Evolutionary conservation across 2,113 vertebrate genomes (phyloP).

Genomic region (Boulengeromyrus knoepffleri): DNA sequence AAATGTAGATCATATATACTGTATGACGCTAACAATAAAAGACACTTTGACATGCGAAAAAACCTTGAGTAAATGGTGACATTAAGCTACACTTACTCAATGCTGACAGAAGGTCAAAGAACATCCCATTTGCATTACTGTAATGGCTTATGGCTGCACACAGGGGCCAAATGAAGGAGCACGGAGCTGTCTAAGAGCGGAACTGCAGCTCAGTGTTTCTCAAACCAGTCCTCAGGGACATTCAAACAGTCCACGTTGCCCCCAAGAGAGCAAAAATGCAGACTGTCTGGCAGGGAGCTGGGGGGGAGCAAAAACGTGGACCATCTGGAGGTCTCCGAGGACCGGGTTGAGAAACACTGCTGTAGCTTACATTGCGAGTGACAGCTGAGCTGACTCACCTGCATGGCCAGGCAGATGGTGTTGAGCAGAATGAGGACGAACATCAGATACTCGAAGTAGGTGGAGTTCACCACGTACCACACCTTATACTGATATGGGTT

Average conservation of each 20-base stretch:
- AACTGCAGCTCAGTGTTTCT: neutral
- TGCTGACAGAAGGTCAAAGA: neutral
- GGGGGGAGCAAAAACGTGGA: neutral
- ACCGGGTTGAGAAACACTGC: neutral
- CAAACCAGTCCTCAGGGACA: neutral
- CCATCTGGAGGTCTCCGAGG: neutral
- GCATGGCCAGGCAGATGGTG: conserved; percentile 99
- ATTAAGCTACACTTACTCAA: neutral
- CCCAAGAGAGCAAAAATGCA: neutral
- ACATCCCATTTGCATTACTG: neutral
- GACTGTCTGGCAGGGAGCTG: neutral
- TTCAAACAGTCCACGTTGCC: neutral
- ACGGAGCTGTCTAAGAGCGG: neutral
- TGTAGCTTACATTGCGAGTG: neutral
- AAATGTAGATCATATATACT: neutral
- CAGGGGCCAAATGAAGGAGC: neutral
- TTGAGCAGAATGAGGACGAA: conserved; percentile 97
- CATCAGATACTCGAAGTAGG: conserved; percentile 99
- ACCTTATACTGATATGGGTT: conserved; percentile 99
- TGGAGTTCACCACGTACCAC: conserved; percentile 99
- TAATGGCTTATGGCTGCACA: neutral
- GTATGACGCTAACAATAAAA: neutral
- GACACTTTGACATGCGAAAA: neutral
- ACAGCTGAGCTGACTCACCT: conserved; percentile 62
- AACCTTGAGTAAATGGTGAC: neutral